These are phyloP conservation scores for Octopus bimaculoides DNA, from an alignment of 1,140 invertebrate species.

Conservation along the genomic window DNA sequence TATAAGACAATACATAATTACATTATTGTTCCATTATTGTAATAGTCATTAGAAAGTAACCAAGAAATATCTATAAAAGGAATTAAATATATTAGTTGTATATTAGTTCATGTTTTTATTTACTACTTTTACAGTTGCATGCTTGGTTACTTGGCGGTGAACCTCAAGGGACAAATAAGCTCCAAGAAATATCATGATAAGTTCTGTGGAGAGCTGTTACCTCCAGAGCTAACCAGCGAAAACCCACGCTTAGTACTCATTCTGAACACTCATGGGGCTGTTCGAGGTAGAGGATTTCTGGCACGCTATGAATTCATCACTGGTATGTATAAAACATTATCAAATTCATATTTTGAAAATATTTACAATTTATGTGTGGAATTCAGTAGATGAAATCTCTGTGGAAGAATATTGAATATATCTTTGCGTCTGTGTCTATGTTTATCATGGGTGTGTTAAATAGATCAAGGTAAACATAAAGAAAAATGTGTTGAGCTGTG, in stretches of 20 bases:
- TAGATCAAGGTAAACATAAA: no score
- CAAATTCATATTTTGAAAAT: no score
- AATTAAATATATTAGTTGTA: not conserved
- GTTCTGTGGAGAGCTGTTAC: constrained; percentile 75
- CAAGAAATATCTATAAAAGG: not conserved
- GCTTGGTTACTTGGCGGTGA: constrained; percentile 87
- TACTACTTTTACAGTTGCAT: constrained; percentile 65
- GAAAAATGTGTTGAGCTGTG: no score
- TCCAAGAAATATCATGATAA: constrained; percentile 91
- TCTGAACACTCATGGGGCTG: constrained; percentile 72
- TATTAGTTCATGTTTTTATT: no score
- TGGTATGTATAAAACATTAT: constrained; percentile 59
- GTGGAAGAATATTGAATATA: no score
- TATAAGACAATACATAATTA: no score
- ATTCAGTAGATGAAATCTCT: no score
- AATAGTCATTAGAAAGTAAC: no score
- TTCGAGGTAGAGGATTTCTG: constrained; percentile 80
- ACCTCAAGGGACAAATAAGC: constrained; percentile 87
- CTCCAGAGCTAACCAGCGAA: constrained; percentile 75
- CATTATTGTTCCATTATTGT: no score
- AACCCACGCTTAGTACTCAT: constrained; percentile 91
- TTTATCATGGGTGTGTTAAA: no score
- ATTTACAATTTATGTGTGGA: no score
- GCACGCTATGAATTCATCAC: constrained; percentile 86
- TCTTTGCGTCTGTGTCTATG: no score